Base-by-base conservation (phyloP, 1,140 invertebrate genomes). In the Atta cephalotes region DNA sequence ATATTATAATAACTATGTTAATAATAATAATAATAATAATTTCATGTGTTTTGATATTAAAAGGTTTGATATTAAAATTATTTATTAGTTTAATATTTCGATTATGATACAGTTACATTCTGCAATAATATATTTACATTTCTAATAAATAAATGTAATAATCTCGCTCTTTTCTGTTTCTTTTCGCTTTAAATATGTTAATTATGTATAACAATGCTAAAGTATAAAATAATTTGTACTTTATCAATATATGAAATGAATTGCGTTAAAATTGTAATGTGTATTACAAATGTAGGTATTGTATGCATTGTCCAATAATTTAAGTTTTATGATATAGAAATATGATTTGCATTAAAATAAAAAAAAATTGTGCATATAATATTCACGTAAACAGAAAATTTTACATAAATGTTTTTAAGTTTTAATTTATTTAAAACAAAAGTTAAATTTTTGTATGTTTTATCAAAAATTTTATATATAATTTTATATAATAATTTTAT, bases 111-210 rank as follows among this genome's bases (percentile, higher is more conserved):
- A 25, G 2, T 12, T 58, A 60, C 5, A 0, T 12, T 25, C 21
- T 76, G 14, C 35, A 76, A 7, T 76, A 76, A 76, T 60, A 76
- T 60, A 76, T 60, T 58, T 76, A 6, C 6, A 39, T 76, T 3
- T 60, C 2, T 45, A 76, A 62, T 60, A 76, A 21, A 21, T 21
- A 21, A 21, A 21, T 25, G 53, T 53, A 31, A 74, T 12, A 58
- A 39, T 74, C 0, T 68, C 9, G 21, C 31, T 10, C 35, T 66
- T 14, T 35, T 16, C 7, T 66, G n/a, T 49, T n/a, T 45, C 10
- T n/a, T 49, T 4, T 28, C 14, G 14, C 45, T 14, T 60, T 9
- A 76, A 76, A 60, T 76, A 76, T 12, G 31, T 76, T 62, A 39
- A 45, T 39, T 35, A 14, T 16, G 7, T 3, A 39, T 25, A 74